Base-by-base conservation (phyloP, 1,140 invertebrate genomes). In the Heterodera schachtii region DNA sequence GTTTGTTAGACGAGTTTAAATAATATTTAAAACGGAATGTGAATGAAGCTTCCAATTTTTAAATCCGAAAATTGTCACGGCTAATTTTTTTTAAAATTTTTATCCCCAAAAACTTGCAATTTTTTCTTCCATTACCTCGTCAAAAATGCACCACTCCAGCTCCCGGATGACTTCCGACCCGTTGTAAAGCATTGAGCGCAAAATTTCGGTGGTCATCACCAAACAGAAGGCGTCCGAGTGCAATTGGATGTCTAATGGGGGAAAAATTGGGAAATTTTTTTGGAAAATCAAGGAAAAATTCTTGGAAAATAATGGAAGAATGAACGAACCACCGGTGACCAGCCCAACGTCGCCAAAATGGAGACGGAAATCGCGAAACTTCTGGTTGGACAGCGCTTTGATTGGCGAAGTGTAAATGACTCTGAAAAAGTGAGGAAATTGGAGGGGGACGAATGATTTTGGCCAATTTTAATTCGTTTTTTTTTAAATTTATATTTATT, bases 141-240 rank as follows among this genome's bases (percentile, higher is more conserved):
- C 98, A 90, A 99, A 99, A 86, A 99, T 96, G 3, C 99, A 97
- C 93, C 96, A 99, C 90, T 99, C 97, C 71, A 99, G 91, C 91
- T 99, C 97, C 78, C 95, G 92, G 3, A 98, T 94, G 76, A 96
- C 93, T 88, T 98, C 96, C 78, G 95, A 96, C 73, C 95, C 96
- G 88, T 95, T 95, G 89, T 98, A 98, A 2, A 99, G 90, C 96
- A 99, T 98, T 0, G 95, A 97, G 82, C 96, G 93, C 19, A 99
- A 91, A 88, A 99, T 99, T 92, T 99, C 98, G 1, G 98, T 99
- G 0, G 98, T 99, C 97, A 99, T 99, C 67, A 99, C 97, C 0
- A 99, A 92, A 91, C 97, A 98, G 3, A 94, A 93, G 2, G 96
- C 96, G 19, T 94, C 95, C 71, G 94, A 93, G 89, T 98, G 96